Evolutionary conservation across 1,140 invertebrate species (phyloP).

Genomic region (Oreohelix idahoensis): DNA sequence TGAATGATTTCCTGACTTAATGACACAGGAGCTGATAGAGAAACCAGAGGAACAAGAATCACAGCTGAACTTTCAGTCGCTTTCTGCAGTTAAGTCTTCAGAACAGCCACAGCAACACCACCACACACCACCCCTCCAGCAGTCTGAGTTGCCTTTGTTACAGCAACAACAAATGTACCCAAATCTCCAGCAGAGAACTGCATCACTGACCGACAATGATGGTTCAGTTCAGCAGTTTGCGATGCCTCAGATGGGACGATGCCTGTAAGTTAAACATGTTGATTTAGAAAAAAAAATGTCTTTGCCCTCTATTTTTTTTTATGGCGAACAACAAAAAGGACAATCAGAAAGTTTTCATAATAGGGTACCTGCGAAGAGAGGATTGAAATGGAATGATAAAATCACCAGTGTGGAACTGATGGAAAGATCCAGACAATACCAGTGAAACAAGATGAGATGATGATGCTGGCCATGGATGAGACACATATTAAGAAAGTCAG

Average conservation of each 20-base stretch:
- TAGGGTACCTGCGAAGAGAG: too few relatives aligned
- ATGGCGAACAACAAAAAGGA: too few relatives aligned
- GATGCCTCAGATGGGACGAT: conserved; percentile 16
- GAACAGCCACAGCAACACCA: neutral
- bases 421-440: too few relatives aligned
- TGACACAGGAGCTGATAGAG: conserved; percentile 1
- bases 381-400: too few relatives aligned
- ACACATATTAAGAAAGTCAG: too few relatives aligned
- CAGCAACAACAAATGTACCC: conserved; percentile 6
- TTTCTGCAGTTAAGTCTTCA: neutral
- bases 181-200: neutral
- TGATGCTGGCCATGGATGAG: too few relatives aligned
- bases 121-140: neutral
- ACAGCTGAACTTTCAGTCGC: conserved; percentile 1
- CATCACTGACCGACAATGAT: too few relatives aligned
- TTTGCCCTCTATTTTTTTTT: too few relatives aligned
- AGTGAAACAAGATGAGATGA: too few relatives aligned
- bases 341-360: too few relatives aligned
- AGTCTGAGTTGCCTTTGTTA: neutral
- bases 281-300: too few relatives aligned
- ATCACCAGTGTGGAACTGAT: too few relatives aligned
- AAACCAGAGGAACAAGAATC: neutral
- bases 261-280: conserved; percentile 19
- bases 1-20: neutral
- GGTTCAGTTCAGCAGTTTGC: neutral